Base-by-base conservation (phyloP, 2,113 vertebrate genomes). In the Thomomys bottae region DNA sequence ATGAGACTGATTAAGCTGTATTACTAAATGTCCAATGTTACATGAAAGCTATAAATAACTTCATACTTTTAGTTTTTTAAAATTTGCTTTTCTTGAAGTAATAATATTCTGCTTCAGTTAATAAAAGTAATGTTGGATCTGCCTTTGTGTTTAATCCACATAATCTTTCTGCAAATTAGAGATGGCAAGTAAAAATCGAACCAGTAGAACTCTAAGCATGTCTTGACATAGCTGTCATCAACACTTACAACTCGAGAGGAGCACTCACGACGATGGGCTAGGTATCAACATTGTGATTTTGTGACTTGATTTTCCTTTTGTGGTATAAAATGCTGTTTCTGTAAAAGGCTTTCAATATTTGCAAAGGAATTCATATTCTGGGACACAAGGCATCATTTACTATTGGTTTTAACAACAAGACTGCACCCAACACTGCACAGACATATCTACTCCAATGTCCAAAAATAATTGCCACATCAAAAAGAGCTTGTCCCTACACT, bases 31-130 rank as follows among this genome's bases (percentile, higher is more conserved):
- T 92, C 97, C 96, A 96, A 92, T 18, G 87, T 98, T 97, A 90
- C 64, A 95, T 77, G 89, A 96, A 97, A 96, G 95, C 96, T 97
- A 97, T 96, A 98, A 97, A 97, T 96, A 96, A 88, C 94, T 91
- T 40, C 91, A 93, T 77, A 93, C 91, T 96, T 89, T 92, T 63
- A 93, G 15, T 78, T 79, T 89, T 96, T 94, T 94, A 83, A 93
- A 92, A 4, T 96, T 97, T 97, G 96, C 83, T 94, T 97, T 97
- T 94, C 91, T 96, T 96, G 90, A 95, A 94, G 94, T 94, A 96
- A 96, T 94, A 95, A 95, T 38, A 97, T 97, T 97, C 95, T 97
- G 96, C 95, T 96, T 97, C 94, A 84, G 90, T 95, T 97, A 97
- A 96, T 94, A 96, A 96, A 26, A 96, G 87, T 91, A 9, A 95